phyloP scores from a whole-genome alignment of 2,888 invertebrate species.

The Luffia ferchaultella region DNA sequence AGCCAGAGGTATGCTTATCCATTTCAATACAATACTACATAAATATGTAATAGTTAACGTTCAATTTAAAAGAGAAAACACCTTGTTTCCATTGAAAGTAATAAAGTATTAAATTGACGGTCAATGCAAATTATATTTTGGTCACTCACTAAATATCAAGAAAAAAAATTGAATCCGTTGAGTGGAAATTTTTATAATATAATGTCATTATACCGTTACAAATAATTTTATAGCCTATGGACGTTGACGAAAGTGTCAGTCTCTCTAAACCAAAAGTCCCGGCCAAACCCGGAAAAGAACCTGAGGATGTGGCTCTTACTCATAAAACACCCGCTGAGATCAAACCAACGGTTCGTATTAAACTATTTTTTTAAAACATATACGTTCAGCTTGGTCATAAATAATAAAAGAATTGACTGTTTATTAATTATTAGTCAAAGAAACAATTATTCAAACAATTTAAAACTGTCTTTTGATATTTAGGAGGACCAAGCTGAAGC shows the following conservation, averaged over 20 bases:
- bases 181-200: too few relatives aligned
- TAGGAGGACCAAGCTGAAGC: constrained; percentile 55
- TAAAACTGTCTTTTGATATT: background rate
- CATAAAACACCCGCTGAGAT: constrained; percentile 58
- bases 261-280: constrained; percentile 45
- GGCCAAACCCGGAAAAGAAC: constrained; percentile 43
- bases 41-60: too few relatives aligned
- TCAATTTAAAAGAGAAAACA: too few relatives aligned
- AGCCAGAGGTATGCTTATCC: constrained; percentile 43
- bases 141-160: too few relatives aligned
- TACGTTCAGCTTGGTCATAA: background rate
- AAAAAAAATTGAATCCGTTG: too few relatives aligned
- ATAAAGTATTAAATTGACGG: too few relatives aligned
- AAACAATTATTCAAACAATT: too few relatives aligned
- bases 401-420: background rate
- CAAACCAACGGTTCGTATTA: constrained; percentile 50
- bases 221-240: constrained; percentile 51
- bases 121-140: too few relatives aligned
- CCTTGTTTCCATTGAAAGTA: too few relatives aligned
- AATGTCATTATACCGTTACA: too few relatives aligned
- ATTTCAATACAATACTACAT: background rate
- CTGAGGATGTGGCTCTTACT: constrained; percentile 54
- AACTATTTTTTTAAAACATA: too few relatives aligned
- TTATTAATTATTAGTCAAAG: too few relatives aligned
- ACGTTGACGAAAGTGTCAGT: constrained; percentile 54